Base-by-base conservation (phyloP, 2,888 invertebrate species). In the Epinotia bilunana region DNA sequence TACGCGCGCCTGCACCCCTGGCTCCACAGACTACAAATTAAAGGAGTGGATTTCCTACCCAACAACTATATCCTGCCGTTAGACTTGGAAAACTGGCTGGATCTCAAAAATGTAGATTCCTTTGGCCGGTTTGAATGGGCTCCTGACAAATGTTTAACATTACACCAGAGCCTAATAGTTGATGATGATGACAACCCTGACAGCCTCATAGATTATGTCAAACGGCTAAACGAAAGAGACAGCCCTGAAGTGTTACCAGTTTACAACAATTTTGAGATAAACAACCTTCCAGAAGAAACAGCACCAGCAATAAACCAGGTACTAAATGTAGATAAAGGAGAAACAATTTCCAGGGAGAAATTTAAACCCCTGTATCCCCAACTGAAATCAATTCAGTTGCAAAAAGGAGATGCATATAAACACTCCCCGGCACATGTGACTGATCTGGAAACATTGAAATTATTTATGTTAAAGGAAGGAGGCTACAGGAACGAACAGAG, bases 11-110 rank as follows among this genome's bases (percentile, higher is more conserved):
- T 95, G 61, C 85, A 91, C 79, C 82, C 83, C 23, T 94, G 88
- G 80, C 78, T 91, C 46, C 80, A 84, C 57, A 84, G 86, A 73
- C 86, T 95, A 28, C 84, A 91, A 80, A 69, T 80, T 2, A 89
- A 94, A 78, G 95, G 95, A 7, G 72, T 92, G 20, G 72, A 83
- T 46, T 95, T 95, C 89, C 85, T 95, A 73, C 94, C 95, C 11
- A 69, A 83, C 5, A 80, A 86, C 61, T 94, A 93, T 82, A 77
- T 80, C 69, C 84, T 95, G 49, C 95, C 95, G 55, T 58, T 76
- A 64, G 84, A 95, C 83, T 86, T 95, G 58, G 86, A 87, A 74
- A 76, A 83, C 60, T 95, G 95, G 95, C 80, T 95, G 16, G 88
- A 92, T 77, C 81, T 95, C 33, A 87, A 93, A 65, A 91, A 94